Percentiles rank a stretch among this genome's conserved stretches.
Evolutionary conservation across 2,113 vertebrate species (phyloP).

Genomic region (Mustela lutreola): DNA sequence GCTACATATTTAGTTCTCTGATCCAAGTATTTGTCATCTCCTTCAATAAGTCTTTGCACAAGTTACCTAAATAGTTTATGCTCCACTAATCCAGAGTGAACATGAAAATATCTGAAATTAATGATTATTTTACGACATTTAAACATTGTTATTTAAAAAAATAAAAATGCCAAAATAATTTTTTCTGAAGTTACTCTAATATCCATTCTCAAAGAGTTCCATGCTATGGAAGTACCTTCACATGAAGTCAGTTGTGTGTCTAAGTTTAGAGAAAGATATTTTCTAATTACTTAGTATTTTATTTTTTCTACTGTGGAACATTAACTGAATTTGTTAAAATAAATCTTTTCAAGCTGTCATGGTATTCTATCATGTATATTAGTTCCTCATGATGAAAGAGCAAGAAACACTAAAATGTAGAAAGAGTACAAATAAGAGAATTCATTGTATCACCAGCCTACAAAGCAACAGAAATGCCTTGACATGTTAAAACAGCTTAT

Average conservation of each 20-base stretch:
- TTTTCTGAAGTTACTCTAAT: not conserved
- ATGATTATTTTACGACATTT: not conserved
- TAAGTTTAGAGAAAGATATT: not conserved
- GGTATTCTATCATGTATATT: not conserved
- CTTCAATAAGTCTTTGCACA: not conserved
- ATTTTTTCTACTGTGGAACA: not conserved
- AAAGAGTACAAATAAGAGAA: not conserved
- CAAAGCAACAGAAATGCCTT: not conserved
- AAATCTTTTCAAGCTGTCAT: slow-evolving; percentile 2
- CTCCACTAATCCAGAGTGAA: not conserved
- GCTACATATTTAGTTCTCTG: not conserved
- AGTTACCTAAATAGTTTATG: not conserved
- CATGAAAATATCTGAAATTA: not conserved
- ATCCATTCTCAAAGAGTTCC: not conserved
- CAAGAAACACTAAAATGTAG: not conserved
- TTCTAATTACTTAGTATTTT: slow-evolving; percentile 14
- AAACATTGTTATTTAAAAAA: not conserved
- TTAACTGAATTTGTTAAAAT: not conserved
- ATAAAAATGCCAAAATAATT: not conserved
- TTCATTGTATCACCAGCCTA: not conserved
- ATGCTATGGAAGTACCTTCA: not conserved
- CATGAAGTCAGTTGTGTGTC: not conserved
- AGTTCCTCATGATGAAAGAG: slow-evolving; percentile 18
- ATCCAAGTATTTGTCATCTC: not conserved
- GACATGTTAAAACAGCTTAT: not conserved